phyloP scores from a whole-genome alignment of 2,888 invertebrate genomes.

The Caradrina clavipalpis region DNA sequence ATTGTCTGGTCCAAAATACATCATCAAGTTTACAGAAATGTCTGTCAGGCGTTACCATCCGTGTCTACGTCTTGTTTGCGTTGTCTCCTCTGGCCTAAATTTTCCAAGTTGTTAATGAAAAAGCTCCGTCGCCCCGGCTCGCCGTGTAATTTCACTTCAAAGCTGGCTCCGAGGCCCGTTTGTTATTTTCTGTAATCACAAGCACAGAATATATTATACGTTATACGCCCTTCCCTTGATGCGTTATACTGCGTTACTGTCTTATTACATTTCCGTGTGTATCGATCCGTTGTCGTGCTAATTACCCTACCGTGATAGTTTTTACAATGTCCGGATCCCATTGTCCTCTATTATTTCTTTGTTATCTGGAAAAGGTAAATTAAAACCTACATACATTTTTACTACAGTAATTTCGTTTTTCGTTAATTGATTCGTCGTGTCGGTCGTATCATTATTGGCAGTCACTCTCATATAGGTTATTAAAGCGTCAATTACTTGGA shows the following conservation, averaged over 20 bases:
- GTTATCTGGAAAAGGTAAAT: slow-evolving; percentile 20
- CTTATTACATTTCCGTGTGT: slow-evolving; percentile 42
- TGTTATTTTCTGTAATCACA: slow-evolving; percentile 85
- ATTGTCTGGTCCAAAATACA: slow-evolving; percentile 21
- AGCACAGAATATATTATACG: slow-evolving; percentile 76
- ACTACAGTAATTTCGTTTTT: slow-evolving; percentile 13
- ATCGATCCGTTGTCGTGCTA: slow-evolving; percentile 39
- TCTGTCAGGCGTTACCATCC: slow-evolving; percentile 63
- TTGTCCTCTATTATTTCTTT: slow-evolving; percentile 28
- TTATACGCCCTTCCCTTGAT: slow-evolving; percentile 62
- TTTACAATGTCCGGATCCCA: slow-evolving; percentile 31
- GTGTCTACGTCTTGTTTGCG: slow-evolving; percentile 68
- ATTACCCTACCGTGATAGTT: slow-evolving; percentile 35
- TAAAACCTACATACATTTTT: slow-evolving; percentile 16
- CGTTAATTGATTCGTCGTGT: slow-evolving; percentile 25
- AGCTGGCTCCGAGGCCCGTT: slow-evolving; percentile 78
- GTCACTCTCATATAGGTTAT: slow-evolving; percentile 29
- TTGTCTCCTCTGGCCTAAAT: slow-evolving; percentile 81
- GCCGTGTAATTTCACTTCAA: slow-evolving; percentile 83
- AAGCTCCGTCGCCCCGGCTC: slow-evolving; percentile 79
- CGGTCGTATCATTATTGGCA: slow-evolving; percentile 18
- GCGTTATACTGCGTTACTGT: slow-evolving; percentile 51
- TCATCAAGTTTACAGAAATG: slow-evolving; percentile 50
- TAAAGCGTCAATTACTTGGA: slow-evolving; percentile 39
- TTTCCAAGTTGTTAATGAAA: slow-evolving; percentile 87